Evolutionary conservation across 1,140 invertebrate species (phyloP).

Genomic region (Danaus melanippus): DNA sequence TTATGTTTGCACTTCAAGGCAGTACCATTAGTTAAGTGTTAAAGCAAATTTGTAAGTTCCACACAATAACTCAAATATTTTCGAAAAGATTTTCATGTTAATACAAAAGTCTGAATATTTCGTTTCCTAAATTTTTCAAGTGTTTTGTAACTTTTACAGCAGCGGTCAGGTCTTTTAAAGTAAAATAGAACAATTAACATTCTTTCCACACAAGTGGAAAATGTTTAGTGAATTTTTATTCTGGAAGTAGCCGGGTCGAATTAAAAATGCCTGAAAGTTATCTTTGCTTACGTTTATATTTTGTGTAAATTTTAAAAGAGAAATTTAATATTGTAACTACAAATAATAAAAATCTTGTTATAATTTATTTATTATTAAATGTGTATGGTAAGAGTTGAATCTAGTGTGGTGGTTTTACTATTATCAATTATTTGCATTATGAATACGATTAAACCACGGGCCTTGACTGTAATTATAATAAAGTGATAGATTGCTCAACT

Average conservation of each 20-base stretch:
- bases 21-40: slow-evolving; percentile 42
- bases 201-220: slow-evolving; percentile 28
- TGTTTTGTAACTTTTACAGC: slow-evolving; percentile 21
- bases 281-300: slow-evolving; percentile 12
- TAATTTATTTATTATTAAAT: too few species aligned
- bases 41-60: slow-evolving; percentile 38
- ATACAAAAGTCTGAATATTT: slow-evolving; percentile 22
- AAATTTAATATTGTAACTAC: not conserved
- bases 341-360: not conserved
- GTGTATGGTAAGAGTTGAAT: too few species aligned
- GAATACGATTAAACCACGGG: too few species aligned
- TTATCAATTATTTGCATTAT: too few species aligned
- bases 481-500: slow-evolving; percentile 28
- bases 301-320: slow-evolving; percentile 10
- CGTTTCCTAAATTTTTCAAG: slow-evolving; percentile 14
- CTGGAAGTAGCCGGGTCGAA: slow-evolving; percentile 15
- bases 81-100: slow-evolving; percentile 25
- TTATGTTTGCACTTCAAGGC: slow-evolving; percentile 36
- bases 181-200: slow-evolving; percentile 32
- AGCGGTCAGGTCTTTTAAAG: slow-evolving; percentile 24
- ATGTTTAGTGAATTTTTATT: slow-evolving; percentile 28
- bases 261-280: slow-evolving; percentile 15
- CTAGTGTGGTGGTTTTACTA: too few species aligned
- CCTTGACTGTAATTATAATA: slow-evolving; percentile 14
- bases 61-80: slow-evolving; percentile 34